Percentiles rank a stretch among this genome's conserved stretches.
phyloP scores from a whole-genome alignment of 2,797 vertebrate species.

The Pangasius mekongensis region DNA sequence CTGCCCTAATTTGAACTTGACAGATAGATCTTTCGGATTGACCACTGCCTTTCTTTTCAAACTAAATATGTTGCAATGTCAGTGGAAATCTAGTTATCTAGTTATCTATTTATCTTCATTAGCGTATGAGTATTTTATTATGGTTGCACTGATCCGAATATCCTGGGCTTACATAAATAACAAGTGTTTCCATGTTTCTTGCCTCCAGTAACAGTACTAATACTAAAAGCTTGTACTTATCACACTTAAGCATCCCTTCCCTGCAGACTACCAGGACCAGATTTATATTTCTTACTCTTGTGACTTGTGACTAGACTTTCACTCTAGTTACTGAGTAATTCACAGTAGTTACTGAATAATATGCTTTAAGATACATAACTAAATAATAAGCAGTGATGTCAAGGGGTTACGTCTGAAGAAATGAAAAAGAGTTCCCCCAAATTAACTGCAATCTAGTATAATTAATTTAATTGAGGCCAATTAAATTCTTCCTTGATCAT shows the following conservation, averaged over 20 bases:
- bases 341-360: neutral
- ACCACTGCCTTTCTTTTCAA: neutral
- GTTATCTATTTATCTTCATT: neutral
- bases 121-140: neutral
- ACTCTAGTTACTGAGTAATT: neutral
- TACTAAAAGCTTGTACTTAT: neutral
- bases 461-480: neutral
- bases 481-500: neutral
- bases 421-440: neutral
- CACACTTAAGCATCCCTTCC: neutral
- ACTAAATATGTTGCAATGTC: neutral
- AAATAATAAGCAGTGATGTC: neutral
- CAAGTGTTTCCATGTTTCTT: neutral
- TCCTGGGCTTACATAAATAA: neutral
- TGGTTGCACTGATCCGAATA: neutral
- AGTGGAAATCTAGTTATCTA: neutral
- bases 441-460: neutral
- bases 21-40: neutral
- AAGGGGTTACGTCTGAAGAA: neutral
- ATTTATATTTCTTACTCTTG: neutral
- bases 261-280: neutral
- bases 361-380: neutral
- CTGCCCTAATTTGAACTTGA: constrained; percentile 43
- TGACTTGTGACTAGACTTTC: neutral
- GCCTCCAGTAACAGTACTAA: neutral